Evolutionary conservation across 2,797 vertebrate species (phyloP).

Genomic region (Phalloptychus januarius): DNA sequence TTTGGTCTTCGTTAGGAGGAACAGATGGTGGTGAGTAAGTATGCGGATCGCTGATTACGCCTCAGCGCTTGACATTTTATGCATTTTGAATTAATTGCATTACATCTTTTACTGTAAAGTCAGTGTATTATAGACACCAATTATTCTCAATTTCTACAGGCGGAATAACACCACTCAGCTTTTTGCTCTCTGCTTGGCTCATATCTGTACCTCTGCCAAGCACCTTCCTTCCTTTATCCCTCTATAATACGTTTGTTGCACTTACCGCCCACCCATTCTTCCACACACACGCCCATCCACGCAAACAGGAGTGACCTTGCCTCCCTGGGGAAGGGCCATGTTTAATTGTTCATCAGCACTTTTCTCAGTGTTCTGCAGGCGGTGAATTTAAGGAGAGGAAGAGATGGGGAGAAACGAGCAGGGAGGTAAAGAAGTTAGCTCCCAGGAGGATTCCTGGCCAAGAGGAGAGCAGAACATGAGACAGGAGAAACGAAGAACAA

Average conservation of each 20-base stretch:
- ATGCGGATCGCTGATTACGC: constrained; percentile 25
- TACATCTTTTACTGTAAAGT: constrained; percentile 18
- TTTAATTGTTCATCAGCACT: constrained; percentile 81
- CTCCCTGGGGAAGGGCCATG: constrained; percentile 66
- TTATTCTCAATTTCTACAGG: constrained; percentile 27
- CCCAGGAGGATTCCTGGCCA: constrained; percentile 34
- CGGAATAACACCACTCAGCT: constrained; percentile 50
- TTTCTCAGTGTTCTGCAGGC: constrained; percentile 66
- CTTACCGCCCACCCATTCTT: constrained; percentile 7
- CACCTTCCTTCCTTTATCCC: constrained; percentile 24
- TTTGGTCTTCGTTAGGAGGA: background rate
- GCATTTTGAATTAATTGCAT: constrained; percentile 22
- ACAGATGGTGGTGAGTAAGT: background rate
- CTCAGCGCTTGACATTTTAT: constrained; percentile 9
- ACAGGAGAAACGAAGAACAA: background rate
- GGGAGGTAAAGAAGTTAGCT: constrained; percentile 51
- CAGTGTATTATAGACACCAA: constrained; percentile 23
- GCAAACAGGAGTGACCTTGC: constrained; percentile 64
- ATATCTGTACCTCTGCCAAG: constrained; percentile 52
- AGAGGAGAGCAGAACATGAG: constrained; percentile 19
- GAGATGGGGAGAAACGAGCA: constrained; percentile 47
- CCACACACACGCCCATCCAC: constrained; percentile 23
- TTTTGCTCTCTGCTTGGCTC: constrained; percentile 54
- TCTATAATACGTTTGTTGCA: constrained; percentile 19
- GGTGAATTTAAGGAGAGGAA: constrained; percentile 62